Evolutionary conservation across 2,797 vertebrate species (phyloP).

Genomic region (Myotis myotis): DNA sequence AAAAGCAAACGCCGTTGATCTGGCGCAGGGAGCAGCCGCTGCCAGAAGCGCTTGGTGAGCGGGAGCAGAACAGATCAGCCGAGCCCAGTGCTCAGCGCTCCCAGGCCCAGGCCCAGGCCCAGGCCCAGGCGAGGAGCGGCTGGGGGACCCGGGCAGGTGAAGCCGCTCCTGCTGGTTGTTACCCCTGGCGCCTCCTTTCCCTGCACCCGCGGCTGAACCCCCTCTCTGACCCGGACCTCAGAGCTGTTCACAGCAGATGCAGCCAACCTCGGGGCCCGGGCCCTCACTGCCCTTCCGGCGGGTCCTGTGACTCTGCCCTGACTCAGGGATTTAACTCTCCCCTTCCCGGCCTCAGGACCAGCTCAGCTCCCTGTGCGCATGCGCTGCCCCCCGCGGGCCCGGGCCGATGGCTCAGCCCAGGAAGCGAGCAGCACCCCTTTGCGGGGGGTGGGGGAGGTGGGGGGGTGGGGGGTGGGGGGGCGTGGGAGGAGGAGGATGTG

Average conservation of each 20-base stretch:
- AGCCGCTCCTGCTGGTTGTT: no score
- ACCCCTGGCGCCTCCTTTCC: not conserved
- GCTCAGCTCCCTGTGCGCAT: not conserved
- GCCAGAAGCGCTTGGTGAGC: not conserved
- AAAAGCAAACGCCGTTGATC: not conserved
- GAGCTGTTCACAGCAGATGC: not conserved
- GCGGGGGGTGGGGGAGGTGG: not conserved
- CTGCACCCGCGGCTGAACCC: not conserved
- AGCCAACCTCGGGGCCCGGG: not conserved
- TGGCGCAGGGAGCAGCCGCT: no score
- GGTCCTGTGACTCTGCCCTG: not conserved
- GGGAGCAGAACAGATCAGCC: not conserved
- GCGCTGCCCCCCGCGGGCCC: not conserved
- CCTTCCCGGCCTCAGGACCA: not conserved
- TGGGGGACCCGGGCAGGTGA: not conserved
- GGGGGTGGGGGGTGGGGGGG: not conserved
- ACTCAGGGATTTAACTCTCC: not conserved
- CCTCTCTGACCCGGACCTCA: not conserved
- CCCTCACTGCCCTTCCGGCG: not conserved
- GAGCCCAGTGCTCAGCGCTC: not conserved
- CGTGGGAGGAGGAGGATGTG: not conserved
- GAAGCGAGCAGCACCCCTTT: not conserved
- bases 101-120: not conserved
- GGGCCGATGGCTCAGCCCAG: not conserved
- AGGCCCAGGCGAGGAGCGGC: not conserved